Base-by-base conservation (phyloP, 2,888 invertebrate genomes). In the Polietes domitor region DNA sequence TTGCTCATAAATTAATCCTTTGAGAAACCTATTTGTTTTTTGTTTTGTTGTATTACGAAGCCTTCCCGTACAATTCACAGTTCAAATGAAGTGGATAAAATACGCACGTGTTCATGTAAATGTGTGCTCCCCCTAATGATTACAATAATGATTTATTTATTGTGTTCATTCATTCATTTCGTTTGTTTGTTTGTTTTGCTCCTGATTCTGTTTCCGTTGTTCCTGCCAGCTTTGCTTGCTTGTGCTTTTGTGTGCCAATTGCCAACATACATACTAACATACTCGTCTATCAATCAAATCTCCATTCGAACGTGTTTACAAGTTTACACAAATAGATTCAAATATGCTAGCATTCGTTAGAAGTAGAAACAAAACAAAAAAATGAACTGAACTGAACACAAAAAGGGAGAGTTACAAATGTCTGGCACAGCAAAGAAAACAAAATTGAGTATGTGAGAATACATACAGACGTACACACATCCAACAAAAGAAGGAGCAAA, bases 201-300 rank as follows among this genome's bases (percentile, higher is more conserved):
- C 9, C 28, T 15, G 28, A 1, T 17, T 21, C 7, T 37, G 21
- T 41, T 65, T 37, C 12, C 17, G 21, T 65, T 21, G 6, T 58
- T 32, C 61, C 2, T 55, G 9, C 55, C 21, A n/a, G 55, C 21
- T 17, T 63, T 63, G 37, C n/a, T n/a, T n/a, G n/a, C 28, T 37
- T 68, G 41, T 47, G 28, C 70, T 58, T 70, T n/a, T 32, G 32
- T 15, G 47, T 50, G 17, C 41, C 21, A 74, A 74, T 63, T 65
- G 37, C 65, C 63, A 74, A 70, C 55, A 19, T 55, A 53, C 17
- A 1, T 55, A 21, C 55, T 19, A 21, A n/a, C 5, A 15, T 26
- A 61, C n/a, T n/a, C n/a, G n/a, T n/a, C 12, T 63, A 81, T 81
- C 76, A 81, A 76, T 81, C 75, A 80, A 80, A 63, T 77, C 17